phyloP scores from a whole-genome alignment of 2,888 invertebrate genomes.

The Anagyrus pseudococci region DNA sequence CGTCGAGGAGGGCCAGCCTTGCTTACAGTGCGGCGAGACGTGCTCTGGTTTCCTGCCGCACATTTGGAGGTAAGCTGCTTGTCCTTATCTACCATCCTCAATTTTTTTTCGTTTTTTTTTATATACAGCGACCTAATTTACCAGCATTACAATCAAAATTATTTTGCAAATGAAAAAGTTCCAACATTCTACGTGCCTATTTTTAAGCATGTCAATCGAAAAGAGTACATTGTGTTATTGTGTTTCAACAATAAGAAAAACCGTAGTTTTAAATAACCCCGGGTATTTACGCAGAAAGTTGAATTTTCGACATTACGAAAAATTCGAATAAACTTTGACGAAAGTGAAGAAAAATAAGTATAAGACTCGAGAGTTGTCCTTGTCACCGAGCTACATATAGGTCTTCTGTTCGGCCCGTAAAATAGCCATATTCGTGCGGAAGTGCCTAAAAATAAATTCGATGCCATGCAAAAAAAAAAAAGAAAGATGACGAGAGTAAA shows the following conservation, averaged over 20 bases:
- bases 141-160: not conserved
- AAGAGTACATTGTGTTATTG: too few species aligned
- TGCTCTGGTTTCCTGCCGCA: constrained; percentile 86
- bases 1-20: constrained; percentile 85
- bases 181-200: not conserved
- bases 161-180: constrained; percentile 18
- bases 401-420: too few species aligned
- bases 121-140: not conserved
- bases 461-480: not conserved
- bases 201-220: too few species aligned
- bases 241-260: too few species aligned
- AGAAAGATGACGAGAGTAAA: too few species aligned
- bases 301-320: too few species aligned
- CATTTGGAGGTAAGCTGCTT: constrained; percentile 81
- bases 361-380: too few species aligned
- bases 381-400: too few species aligned
- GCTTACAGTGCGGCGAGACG: constrained; percentile 80
- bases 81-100: not conserved
- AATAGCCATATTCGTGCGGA: not conserved
- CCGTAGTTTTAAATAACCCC: too few species aligned
- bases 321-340: too few species aligned
- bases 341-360: too few species aligned
- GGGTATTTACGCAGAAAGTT: too few species aligned
- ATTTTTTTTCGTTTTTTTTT: not conserved
- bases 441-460: constrained; percentile 13